Evolutionary conservation across 1,140 invertebrate genomes (phyloP), one percentile per base, ranked within the genome.

Genomic region (Eriocheir sinensis): DNA sequence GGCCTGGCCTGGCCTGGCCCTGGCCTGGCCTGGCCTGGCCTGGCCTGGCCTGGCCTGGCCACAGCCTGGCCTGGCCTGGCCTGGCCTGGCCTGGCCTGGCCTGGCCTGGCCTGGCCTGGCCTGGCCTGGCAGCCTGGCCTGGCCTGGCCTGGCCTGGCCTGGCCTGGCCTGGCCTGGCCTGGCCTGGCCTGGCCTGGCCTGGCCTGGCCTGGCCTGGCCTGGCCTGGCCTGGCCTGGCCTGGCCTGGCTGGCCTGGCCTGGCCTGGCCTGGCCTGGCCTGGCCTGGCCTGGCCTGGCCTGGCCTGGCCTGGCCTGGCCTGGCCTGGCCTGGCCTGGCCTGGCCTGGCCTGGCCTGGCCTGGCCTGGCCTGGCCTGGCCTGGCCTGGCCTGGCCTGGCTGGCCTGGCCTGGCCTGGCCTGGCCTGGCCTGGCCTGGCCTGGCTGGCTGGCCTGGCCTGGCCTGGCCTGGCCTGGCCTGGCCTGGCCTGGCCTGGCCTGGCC

Each of bases 81-180:
- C 91, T 96, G 92, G 95, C 95, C 95, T 95, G 95, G 95, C 95
- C 95, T 96, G 95, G 95, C 95, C 95, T 96, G 94, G 89, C 95
- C 95, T 79, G 90, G 94, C 91, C 93, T 40, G 94, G 86, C n/a
- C n/a, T n/a, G n/a, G n/a, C n/a, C n/a, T n/a, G n/a, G n/a, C n/a
- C n/a, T n/a, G n/a, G n/a, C n/a, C 94, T 96, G 91, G 94, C 2
- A 34, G 4, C 93, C 93, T 86, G 93, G 93, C 93, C 91, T 94
- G 94, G 94, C 95, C 95, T 91, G 90, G 90, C 95, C 91, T 40
- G 30, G 60, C 41, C 38, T 92, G 81, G 79, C 90, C 90, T 88
- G n/a, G n/a, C n/a, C n/a, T n/a, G n/a, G n/a, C n/a, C n/a, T n/a
- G n/a, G n/a, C n/a, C n/a, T n/a, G n/a, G n/a, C n/a, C n/a, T n/a